Evolutionary conservation across 2,113 vertebrate species (phyloP), one percentile per base, ranked within the genome.

Genomic region (Miniopterus natalensis): DNA sequence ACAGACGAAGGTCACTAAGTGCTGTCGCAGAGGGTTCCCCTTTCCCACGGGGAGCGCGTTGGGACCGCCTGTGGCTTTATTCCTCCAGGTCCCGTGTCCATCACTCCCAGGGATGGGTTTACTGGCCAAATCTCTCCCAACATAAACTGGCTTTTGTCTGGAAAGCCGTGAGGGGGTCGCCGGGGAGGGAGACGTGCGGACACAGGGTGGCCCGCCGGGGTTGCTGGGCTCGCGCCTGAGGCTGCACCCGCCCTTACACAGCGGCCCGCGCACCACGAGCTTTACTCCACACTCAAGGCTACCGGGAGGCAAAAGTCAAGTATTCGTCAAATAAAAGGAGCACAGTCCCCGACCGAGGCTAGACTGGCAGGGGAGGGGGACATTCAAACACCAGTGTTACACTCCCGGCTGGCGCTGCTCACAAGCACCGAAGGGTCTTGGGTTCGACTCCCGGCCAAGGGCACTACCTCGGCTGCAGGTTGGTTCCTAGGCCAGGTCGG

Each of bases 21-120:
- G 6, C 15, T 8, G 49, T 14, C 57, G 53, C 0, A 8, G 36
- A 5, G 57, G 4, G 83, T 4, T 27, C 7, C 3, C 59, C 6
- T 10, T 51, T 61, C 55, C 36, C 36, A 36, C 36, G 2, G 36
- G 36, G 36, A 36, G 53, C 5, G 18, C 17, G 25, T 0, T 0
- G 45, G 15, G 8, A 17, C 1, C 14, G 70, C 31, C 15, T 1
- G 6, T 27, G 42, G 55, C 68, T 14, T 47, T 36, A 9, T 13
- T 21, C 53, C 25, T 74, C 17, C 10, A 17, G 45, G 29, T 3
- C 10, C 3, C 10, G 59, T 0, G 31, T 11, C 14, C 27, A 9
- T 61, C 10, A 17, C 17, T 5, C 21, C 5, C n/a, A 25, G 27
- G 27, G 47, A 49, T 18, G 27, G 47, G 6, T 10, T 53, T 31